Evolutionary conservation across 2,888 invertebrate species (phyloP).

Genomic region (Lymantria monacha): DNA sequence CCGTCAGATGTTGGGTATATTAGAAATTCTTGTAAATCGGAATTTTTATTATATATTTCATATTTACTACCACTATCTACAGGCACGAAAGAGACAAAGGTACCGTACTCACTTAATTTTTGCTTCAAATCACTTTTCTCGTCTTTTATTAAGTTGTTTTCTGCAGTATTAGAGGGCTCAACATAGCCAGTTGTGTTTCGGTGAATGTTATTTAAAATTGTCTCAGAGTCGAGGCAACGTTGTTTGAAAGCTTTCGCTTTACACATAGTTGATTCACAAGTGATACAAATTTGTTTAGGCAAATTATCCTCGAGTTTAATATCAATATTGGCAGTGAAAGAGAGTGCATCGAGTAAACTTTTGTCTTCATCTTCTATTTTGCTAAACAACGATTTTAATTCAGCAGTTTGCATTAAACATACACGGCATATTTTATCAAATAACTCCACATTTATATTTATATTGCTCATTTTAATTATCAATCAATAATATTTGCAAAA

Average conservation of each 20-base stretch:
- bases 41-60: constrained; percentile 18
- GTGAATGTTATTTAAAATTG: constrained; percentile 45
- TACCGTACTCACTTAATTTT: constrained; percentile 8
- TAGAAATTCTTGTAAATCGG: constrained; percentile 1
- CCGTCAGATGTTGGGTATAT: background rate
- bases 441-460: constrained; percentile 36
- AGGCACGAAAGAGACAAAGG: constrained; percentile 3
- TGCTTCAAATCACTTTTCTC: constrained; percentile 12
- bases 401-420: constrained; percentile 47
- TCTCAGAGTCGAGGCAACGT: constrained; percentile 58
- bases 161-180: constrained; percentile 1
- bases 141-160: constrained; percentile 21
- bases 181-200: constrained; percentile 8
- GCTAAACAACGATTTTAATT: constrained; percentile 51
- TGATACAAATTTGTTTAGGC: constrained; percentile 64
- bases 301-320: constrained; percentile 48
- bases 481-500: background rate
- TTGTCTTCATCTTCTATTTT: constrained; percentile 46
- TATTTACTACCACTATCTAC: constrained; percentile 4
- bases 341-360: constrained; percentile 49
- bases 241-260: constrained; percentile 61
- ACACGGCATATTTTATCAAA: constrained; percentile 57
- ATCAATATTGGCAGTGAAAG: constrained; percentile 52
- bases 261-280: constrained; percentile 52
- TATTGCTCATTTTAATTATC: constrained; percentile 13